A percentile compares a stretch with the other conserved stretches of the same genome.
phyloP scores from a whole-genome alignment of 92 coral and sea anemone genomes.

The Bergia sp. region DNA sequence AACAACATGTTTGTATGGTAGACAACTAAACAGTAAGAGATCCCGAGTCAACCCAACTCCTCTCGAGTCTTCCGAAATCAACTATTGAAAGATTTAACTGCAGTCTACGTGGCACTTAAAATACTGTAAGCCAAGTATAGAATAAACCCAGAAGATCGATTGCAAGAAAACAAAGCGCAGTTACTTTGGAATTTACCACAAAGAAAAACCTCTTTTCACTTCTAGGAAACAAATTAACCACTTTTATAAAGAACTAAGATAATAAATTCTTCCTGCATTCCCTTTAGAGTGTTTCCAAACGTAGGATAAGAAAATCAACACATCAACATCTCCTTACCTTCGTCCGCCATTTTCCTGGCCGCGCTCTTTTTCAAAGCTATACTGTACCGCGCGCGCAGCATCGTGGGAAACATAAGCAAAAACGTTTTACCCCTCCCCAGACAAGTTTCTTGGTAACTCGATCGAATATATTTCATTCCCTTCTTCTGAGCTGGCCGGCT shows the following conservation, averaged over 20 bases:
- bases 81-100: background rate
- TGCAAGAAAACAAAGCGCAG: background rate
- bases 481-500: background rate
- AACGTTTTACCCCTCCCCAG: background rate
- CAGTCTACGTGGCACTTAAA: background rate
- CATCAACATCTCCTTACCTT: slow-evolving; percentile 60
- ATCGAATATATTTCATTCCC: background rate
- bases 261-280: background rate
- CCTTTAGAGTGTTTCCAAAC: background rate
- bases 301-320: background rate
- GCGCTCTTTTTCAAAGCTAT: slow-evolving; percentile 95
- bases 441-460: background rate
- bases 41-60: background rate
- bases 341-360: slow-evolving; percentile 92
- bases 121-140: background rate
- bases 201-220: background rate
- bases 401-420: slow-evolving; percentile 54
- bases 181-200: background rate
- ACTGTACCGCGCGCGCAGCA: slow-evolving; percentile 52
- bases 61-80: background rate
- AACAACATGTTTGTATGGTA: background rate
- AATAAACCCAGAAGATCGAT: background rate
- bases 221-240: background rate
- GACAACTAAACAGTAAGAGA: background rate
- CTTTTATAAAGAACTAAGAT: background rate